Base-by-base conservation (phyloP, 2,888 invertebrate species). In the Parnassius glacialis region DNA sequence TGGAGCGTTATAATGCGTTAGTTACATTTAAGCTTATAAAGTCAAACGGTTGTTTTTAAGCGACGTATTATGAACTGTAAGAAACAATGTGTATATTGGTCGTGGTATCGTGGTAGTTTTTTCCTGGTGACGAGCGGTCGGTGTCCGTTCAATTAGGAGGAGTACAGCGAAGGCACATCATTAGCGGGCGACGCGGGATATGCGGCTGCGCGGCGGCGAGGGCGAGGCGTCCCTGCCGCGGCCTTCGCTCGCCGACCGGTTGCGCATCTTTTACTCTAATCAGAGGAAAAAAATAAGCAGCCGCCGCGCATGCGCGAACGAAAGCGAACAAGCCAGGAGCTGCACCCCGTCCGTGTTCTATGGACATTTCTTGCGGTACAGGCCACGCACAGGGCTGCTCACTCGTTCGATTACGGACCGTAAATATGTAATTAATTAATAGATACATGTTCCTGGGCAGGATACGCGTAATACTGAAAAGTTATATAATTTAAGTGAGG, bases 191-290 rank as follows among this genome's bases (percentile, higher is more conserved):
- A 71, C 73, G 76, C 73, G 74, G 73, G 70, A 69, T 68, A 64
- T 65, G 66, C 65, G 65, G 67, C 59, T 50, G 59, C 54, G 59
- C 57, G 64, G 57, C 55, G 61, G 62, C 63, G 53, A 57, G 64
- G 60, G 68, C 68, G 66, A 64, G 64, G 65, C 66, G 64, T 82
- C 81, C 84, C 80, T 80, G 80, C 76, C 78, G 79, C 86, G 89
- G 83, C 89, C 90, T 90, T 89, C 87, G 85, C 79, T 70, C 76
- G 76, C 72, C 78, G 83, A 91, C 90, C 90, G 90, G 90, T 91
- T 88, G 85, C 76, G 83, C 89, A 85, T 90, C 88, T 88, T 86
- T 85, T 86, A 83, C 88, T 89, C 87, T 88, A 90, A 90, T 90
- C 90, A 87, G 81, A 20, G 53, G 79, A 73, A 82, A 85, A 89